These are phyloP conservation scores for Pteronura brasiliensis DNA, from an alignment of 2,113 vertebrate species.

Conservation along the genomic window DNA sequence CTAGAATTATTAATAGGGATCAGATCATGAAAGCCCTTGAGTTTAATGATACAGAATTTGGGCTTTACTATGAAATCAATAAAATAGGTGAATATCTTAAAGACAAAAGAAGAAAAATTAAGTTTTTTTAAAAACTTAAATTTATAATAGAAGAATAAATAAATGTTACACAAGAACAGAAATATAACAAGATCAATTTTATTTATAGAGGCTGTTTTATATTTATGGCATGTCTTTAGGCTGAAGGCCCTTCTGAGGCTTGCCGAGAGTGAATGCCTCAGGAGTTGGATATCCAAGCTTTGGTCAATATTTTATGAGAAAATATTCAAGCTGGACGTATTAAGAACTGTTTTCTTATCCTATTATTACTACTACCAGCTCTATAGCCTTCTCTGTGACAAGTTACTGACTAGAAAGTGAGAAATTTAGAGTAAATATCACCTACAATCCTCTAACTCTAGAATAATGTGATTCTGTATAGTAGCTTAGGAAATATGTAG, in stretches of 20 bases:
- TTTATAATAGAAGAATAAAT: neutral
- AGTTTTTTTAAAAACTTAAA: neutral
- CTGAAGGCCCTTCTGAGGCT: neutral
- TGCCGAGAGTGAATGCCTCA: neutral
- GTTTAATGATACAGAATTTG: neutral
- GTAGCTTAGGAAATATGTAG: neutral
- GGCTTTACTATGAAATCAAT: neutral
- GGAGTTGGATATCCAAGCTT: neutral
- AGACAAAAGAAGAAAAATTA: neutral
- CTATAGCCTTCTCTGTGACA: neutral
- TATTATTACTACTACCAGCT: neutral
- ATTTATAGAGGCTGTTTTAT: neutral
- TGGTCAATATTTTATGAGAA: neutral
- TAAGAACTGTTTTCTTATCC: neutral
- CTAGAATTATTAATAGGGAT: neutral
- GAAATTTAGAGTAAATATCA: neutral
- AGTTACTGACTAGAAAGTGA: neutral
- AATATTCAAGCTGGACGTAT: neutral
- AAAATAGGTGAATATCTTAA: neutral
- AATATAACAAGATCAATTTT: neutral
- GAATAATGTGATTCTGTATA: neutral
- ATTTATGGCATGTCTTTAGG: neutral
- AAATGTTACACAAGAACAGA: neutral
- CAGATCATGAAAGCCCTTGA: neutral
- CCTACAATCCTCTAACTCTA: neutral